Percentiles rank a stretch among this genome's conserved stretches.
phyloP scores from a whole-genome alignment of 2,888 invertebrate genomes.

The Listrodromus nycthemerus region DNA sequence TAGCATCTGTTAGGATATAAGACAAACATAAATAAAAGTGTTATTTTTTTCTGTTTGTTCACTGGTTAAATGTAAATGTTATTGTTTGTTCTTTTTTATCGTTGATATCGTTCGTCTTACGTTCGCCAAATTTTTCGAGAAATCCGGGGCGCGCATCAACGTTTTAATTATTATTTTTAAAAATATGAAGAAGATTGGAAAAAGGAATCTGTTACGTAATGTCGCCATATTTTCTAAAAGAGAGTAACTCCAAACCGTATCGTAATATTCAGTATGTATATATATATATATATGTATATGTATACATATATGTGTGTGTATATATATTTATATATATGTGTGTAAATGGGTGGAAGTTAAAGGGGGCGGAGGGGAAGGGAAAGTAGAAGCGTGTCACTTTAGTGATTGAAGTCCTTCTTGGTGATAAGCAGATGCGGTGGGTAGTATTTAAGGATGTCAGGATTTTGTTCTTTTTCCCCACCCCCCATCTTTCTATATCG shows the following conservation, averaged over 20 bases:
- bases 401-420: conserved; percentile 15
- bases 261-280: conserved; percentile 64
- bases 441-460: conserved; percentile 34
- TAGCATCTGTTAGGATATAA: not conserved
- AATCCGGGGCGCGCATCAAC: conserved; percentile 16
- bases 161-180: not conserved
- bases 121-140: conserved; percentile 36
- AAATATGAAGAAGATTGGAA: not conserved
- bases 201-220: conserved; percentile 56
- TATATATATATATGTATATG: conserved; percentile 18
- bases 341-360: conserved; percentile 38
- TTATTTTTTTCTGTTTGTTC: no score
- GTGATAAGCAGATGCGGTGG: conserved; percentile 26
- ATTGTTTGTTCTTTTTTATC: conserved; percentile 22
- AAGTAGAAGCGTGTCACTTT: conserved; percentile 10
- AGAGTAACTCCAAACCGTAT: conserved; percentile 61
- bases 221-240: conserved; percentile 69
- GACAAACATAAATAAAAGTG: not conserved
- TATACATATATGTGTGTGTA: conserved; percentile 28
- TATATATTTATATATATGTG: conserved; percentile 28
- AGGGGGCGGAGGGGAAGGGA: not conserved
- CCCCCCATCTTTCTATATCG: not conserved
- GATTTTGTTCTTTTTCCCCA: conserved; percentile 1
- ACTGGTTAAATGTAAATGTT: no score
- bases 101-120: conserved; percentile 6